These are phyloP conservation scores for Erethizon dorsatum DNA, from an alignment of 2,797 vertebrate genomes.

Conservation along the genomic window DNA sequence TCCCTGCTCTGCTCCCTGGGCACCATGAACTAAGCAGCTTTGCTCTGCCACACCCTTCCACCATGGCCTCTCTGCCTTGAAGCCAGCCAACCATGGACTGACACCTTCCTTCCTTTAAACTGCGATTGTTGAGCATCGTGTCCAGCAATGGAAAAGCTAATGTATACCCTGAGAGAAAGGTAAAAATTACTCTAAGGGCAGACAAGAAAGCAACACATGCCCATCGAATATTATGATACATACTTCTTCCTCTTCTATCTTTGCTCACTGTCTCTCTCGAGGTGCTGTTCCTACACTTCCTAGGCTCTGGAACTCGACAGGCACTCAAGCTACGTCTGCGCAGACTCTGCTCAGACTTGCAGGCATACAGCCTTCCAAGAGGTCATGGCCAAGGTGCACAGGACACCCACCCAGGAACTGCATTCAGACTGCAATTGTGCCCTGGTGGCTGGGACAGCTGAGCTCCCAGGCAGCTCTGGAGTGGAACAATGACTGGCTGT, in stretches of 20 bases:
- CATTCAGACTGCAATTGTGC: slow-evolving; percentile 50
- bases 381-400: slow-evolving; percentile 68
- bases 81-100: not conserved
- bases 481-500: slow-evolving; percentile 59
- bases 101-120: not conserved
- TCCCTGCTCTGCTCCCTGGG: not conserved
- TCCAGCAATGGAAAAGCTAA: not conserved
- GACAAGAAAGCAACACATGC: not conserved
- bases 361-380: not conserved
- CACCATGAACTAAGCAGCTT: not conserved
- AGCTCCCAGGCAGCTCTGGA: slow-evolving; percentile 21
- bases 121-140: not conserved
- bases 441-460: not conserved
- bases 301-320: not conserved
- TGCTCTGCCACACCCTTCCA: not conserved
- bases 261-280: not conserved
- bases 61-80: no score
- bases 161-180: not conserved
- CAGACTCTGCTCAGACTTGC: not conserved
- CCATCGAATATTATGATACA: not conserved
- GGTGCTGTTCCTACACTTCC: not conserved
- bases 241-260: not conserved
- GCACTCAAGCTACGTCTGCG: not conserved
- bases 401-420: slow-evolving; percentile 64
- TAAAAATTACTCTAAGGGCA: not conserved